Percentiles rank a stretch among this genome's conserved stretches.
phyloP scores from a whole-genome alignment of 1,140 invertebrate genomes.

The Drosophila varians region DNA sequence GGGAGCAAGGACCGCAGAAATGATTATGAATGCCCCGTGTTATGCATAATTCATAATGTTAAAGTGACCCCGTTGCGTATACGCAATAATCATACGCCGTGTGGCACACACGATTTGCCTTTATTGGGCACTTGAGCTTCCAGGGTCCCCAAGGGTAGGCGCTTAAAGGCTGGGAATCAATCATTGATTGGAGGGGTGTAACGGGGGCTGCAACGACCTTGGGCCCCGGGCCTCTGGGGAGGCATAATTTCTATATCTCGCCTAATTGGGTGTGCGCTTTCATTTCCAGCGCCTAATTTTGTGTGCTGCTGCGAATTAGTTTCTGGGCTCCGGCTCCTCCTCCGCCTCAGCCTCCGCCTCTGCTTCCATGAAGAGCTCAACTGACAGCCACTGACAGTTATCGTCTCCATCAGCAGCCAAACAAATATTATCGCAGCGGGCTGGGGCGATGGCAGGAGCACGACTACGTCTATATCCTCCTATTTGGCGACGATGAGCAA shows the following conservation, averaged over 20 bases:
- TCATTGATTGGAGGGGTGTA: conserved; percentile 16
- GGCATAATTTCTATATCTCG: conserved; percentile 10
- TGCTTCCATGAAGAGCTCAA: conserved; percentile 34
- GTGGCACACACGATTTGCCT: conserved; percentile 16
- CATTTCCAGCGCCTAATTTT: conserved; percentile 28
- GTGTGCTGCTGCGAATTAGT: conserved; percentile 32
- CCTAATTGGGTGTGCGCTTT: conserved; percentile 16
- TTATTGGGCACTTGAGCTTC: conserved; percentile 27
- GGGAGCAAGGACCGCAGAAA: conserved; percentile 50
- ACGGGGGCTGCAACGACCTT: neutral
- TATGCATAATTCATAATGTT: conserved; percentile 78
- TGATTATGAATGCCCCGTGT: conserved; percentile 65
- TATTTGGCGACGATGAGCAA: conserved; percentile 53
- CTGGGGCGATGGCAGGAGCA: neutral
- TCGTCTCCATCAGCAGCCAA: conserved; percentile 53
- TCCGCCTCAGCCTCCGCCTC: conserved; percentile 31
- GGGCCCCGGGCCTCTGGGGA: neutral
- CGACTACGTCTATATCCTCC: neutral
- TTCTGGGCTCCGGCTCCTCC: conserved; percentile 37
- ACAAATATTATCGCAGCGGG: conserved; percentile 22
- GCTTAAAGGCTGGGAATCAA: conserved; percentile 24
- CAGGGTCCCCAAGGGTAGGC: conserved; percentile 1
- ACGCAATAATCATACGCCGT: conserved; percentile 76
- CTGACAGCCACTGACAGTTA: conserved; percentile 71
- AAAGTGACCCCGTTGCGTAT: conserved; percentile 77